These are phyloP conservation scores for Drosophila neocordata DNA, from an alignment of 1,140 invertebrate species.

Conservation along the genomic window DNA sequence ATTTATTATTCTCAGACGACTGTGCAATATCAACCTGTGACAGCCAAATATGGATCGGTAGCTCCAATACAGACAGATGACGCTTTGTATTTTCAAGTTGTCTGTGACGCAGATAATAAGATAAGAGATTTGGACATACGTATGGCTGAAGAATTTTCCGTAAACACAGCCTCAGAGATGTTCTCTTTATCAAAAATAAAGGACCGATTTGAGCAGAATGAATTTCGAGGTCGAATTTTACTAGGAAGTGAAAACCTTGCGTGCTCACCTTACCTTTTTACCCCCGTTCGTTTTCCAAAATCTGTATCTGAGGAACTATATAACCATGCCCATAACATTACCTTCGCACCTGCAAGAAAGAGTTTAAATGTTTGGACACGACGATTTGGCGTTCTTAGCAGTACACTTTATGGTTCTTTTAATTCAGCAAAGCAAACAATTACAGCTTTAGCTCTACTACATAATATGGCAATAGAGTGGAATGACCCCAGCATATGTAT, in stretches of 20 bases:
- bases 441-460: constrained; percentile 63
- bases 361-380: constrained; percentile 53
- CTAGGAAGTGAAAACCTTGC: constrained; percentile 58
- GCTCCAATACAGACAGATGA: constrained; percentile 36
- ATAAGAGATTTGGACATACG: constrained; percentile 71
- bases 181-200: constrained; percentile 64
- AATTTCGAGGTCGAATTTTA: constrained; percentile 71
- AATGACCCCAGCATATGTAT: constrained; percentile 62
- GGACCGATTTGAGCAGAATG: constrained; percentile 74
- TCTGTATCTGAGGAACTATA: constrained; percentile 60
- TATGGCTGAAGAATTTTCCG: constrained; percentile 43
- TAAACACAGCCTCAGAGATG: constrained; percentile 43
- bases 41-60: constrained; percentile 2
- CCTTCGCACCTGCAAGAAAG: constrained; percentile 60
- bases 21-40: constrained; percentile 9
- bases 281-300: constrained; percentile 52
- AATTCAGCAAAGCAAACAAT: constrained; percentile 62
- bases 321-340: constrained; percentile 58
- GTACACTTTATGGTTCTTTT: constrained; percentile 50
- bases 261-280: constrained; percentile 61
- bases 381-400: constrained; percentile 60
- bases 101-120: constrained; percentile 66
- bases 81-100: constrained; percentile 58
- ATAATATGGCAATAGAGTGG: constrained; percentile 80
- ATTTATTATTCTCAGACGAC: not conserved